Percentiles rank a stretch among this genome's conserved stretches.
Evolutionary conservation across 2,797 vertebrate species (phyloP).

Genomic region (Siniperca obscura): DNA sequence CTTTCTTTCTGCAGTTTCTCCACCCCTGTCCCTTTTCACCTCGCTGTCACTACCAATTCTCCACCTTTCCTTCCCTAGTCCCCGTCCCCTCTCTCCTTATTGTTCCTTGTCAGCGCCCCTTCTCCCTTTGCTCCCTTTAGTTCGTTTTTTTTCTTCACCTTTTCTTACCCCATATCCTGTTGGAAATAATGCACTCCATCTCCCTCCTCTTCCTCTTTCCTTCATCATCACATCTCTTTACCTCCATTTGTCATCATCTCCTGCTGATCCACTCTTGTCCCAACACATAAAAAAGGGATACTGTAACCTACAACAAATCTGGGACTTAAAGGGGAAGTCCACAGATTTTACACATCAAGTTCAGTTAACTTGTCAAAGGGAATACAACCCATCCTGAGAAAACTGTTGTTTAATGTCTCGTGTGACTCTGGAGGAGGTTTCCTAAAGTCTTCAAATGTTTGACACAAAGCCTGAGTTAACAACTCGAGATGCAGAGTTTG

Average conservation of each 20-base stretch:
- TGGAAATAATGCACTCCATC: conserved; percentile 45
- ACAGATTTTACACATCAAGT: not conserved
- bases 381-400: not conserved
- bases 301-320: not conserved
- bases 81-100: conserved; percentile 32
- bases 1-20: conserved; percentile 46
- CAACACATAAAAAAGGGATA: not conserved
- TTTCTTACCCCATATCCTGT: conserved; percentile 34
- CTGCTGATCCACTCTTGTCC: conserved; percentile 9
- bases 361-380: not conserved
- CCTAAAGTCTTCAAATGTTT: not conserved
- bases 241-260: conserved; percentile 18
- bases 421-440: not conserved
- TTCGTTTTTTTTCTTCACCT: not conserved
- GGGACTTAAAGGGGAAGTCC: not conserved
- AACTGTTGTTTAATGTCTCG: not conserved
- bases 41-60: conserved; percentile 67
- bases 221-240: conserved; percentile 30
- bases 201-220: conserved; percentile 25
- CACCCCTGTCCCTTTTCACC: conserved; percentile 60
- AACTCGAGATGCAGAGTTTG: not conserved
- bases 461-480: not conserved
- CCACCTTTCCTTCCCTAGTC: conserved; percentile 32
- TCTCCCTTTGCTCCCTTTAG: conserved; percentile 32
- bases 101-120: conserved; percentile 43